A percentile compares a stretch with the other conserved stretches of the same genome.
Conservation (phyloP, 2,113 vertebrate genomes). For the Syngnathoides biaculeatus region DNA sequence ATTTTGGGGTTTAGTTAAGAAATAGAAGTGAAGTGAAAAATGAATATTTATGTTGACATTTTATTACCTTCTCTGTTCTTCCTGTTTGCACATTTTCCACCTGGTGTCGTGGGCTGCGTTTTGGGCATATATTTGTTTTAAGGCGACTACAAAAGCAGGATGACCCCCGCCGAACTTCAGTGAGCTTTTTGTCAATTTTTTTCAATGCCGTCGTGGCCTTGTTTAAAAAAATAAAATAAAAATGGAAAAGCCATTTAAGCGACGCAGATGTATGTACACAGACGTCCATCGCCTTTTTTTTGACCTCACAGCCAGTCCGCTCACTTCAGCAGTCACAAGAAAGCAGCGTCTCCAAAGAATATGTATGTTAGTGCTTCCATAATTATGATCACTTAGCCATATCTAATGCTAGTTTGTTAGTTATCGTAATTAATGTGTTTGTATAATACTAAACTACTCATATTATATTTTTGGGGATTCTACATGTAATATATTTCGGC, state of each 20-base stretch:
- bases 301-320: constrained; percentile 9
- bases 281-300: neutral
- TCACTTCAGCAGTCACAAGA: constrained; percentile 27
- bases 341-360: neutral
- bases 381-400: neutral
- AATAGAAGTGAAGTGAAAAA: neutral
- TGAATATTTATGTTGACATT: constrained; percentile 1
- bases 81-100: neutral
- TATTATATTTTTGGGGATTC: no score
- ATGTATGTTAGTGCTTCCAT: neutral
- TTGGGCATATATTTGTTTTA: neutral
- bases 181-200: constrained; percentile 58
- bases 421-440: no score
- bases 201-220: constrained; percentile 32
- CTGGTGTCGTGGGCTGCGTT: neutral
- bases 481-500: no score
- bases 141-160: constrained; percentile 13
- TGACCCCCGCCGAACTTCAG: constrained; percentile 21
- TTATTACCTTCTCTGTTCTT: neutral
- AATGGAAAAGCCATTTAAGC: constrained; percentile 40
- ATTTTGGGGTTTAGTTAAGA: neutral
- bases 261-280: constrained; percentile 50
- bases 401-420: neutral
- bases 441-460: no score
- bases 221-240: no score